Evolutionary conservation across 2,888 invertebrate genomes (phyloP).

Genomic region (Euproctis similis): DNA sequence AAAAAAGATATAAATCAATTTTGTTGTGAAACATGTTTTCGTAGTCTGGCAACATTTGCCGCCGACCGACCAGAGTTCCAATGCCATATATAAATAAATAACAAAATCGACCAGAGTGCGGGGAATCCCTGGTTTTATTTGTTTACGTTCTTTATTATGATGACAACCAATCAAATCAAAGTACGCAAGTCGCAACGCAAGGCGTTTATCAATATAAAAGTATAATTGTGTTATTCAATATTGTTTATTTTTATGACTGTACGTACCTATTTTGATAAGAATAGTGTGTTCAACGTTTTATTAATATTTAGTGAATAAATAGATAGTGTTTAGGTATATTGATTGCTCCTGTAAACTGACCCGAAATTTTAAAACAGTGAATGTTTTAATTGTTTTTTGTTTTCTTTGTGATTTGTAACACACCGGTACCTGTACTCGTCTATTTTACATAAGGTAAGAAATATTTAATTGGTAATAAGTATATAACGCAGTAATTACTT

Average conservation of each 20-base stretch:
- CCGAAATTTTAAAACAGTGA: conserved; percentile 3
- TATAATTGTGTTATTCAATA: conserved; percentile 1
- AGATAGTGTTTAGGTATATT: conserved; percentile 1
- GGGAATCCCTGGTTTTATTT: conserved; percentile 1
- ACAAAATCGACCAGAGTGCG: background rate
- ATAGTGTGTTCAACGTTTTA: conserved; percentile 1
- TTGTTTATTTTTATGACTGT: conserved; percentile 1
- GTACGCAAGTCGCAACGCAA: too few species aligned
- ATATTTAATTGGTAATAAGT: conserved; percentile 2
- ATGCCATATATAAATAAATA: too few species aligned
- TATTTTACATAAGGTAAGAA: conserved; percentile 1
- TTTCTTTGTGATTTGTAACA: conserved; percentile 2
- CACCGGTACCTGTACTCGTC: conserved; percentile 4
- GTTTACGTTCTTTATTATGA: conserved; percentile 1
- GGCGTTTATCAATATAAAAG: too few species aligned
- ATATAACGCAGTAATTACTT: conserved; percentile 1
- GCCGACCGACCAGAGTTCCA: background rate
- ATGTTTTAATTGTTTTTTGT: conserved; percentile 1
- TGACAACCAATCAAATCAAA: conserved; percentile 1
- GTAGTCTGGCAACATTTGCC: conserved; percentile 1
- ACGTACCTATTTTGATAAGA: conserved; percentile 1
- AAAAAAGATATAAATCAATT: conserved; percentile 1
- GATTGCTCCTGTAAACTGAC: conserved; percentile 5
- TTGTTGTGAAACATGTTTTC: conserved; percentile 1
- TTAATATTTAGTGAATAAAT: conserved; percentile 1